Evolutionary conservation across 1,140 invertebrate species (phyloP).

Genomic region (Phymorhynchus buccinoides): DNA sequence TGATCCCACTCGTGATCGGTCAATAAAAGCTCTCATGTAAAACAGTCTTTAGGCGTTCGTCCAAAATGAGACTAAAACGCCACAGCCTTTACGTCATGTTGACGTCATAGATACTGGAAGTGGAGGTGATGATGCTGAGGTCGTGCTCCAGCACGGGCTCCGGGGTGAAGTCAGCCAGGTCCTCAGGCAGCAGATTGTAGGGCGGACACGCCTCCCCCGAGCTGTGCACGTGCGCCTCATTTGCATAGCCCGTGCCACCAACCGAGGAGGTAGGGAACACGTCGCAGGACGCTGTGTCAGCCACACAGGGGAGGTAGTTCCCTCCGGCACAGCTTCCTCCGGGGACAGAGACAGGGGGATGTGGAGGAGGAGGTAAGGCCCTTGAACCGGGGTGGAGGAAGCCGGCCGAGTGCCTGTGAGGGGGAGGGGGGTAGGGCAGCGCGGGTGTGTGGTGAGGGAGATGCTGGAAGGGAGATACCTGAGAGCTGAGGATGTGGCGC

Average conservation of each 20-base stretch:
- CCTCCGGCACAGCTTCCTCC: constrained; percentile 7
- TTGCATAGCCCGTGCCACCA: background rate
- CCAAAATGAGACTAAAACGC: background rate
- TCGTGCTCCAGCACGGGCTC: constrained; percentile 58
- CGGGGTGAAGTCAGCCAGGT: constrained; percentile 53
- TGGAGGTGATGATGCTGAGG: constrained; percentile 55
- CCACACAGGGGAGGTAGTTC: constrained; percentile 27
- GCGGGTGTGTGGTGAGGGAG: constrained; percentile 10
- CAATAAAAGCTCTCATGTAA: too few relatives aligned
- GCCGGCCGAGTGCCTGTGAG: constrained; percentile 29
- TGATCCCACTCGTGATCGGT: background rate
- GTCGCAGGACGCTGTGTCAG: constrained; percentile 18
- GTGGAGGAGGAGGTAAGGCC: constrained; percentile 3
- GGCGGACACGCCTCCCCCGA: constrained; percentile 48
- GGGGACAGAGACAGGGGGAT: constrained; percentile 10
- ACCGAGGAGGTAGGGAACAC: background rate
- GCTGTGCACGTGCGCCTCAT: constrained; percentile 33
- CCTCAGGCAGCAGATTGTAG: constrained; percentile 53
- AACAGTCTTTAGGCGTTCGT: background rate
- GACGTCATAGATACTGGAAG: constrained; percentile 55
- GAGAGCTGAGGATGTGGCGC: constrained; percentile 35
- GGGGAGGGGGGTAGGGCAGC: background rate
- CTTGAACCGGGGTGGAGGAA: constrained; percentile 32
- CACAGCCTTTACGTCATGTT: constrained; percentile 34
- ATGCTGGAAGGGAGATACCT: constrained; percentile 37